These are phyloP conservation scores for Chlamydotis undulata DNA, from an alignment of 2,113 vertebrate species.

Conservation along the genomic window DNA sequence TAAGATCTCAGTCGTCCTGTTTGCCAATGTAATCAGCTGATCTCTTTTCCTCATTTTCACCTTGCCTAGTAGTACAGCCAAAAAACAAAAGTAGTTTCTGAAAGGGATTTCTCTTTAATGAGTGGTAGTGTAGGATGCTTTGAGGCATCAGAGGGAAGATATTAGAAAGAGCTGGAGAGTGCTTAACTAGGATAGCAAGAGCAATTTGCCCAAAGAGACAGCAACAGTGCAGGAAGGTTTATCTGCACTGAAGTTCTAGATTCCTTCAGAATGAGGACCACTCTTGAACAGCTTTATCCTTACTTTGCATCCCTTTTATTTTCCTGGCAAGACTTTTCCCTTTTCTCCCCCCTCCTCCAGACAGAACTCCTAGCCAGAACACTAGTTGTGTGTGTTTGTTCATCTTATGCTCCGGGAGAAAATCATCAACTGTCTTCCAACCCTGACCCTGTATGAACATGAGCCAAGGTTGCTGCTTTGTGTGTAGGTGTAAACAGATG, in stretches of 20 bases:
- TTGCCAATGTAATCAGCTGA: neutral
- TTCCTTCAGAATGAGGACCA: neutral
- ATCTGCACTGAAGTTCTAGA: neutral
- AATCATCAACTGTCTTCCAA: neutral
- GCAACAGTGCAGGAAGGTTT: neutral
- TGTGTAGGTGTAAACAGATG: slow-evolving; percentile 34
- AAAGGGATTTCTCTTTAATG: neutral
- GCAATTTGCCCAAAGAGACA: neutral
- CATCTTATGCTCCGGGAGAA: neutral
- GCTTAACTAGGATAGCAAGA: neutral
- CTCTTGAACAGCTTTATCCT: neutral
- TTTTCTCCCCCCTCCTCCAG: neutral
- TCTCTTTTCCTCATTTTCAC: neutral
- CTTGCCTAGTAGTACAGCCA: neutral
- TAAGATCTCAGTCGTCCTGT: neutral
- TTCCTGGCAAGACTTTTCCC: neutral
- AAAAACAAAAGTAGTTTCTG: neutral
- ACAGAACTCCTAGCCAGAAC: neutral
- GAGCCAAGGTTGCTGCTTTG: slow-evolving; percentile 4
- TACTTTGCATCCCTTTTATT: neutral
- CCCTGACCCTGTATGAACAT: neutral
- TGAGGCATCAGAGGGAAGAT: neutral
- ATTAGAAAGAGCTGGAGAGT: neutral
- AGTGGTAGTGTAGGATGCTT: neutral
- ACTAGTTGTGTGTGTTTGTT: neutral